Percentiles rank a stretch among this genome's conserved stretches.
phyloP scores from a whole-genome alignment of 2,888 invertebrate species.

The Creontiades dilutus region DNA sequence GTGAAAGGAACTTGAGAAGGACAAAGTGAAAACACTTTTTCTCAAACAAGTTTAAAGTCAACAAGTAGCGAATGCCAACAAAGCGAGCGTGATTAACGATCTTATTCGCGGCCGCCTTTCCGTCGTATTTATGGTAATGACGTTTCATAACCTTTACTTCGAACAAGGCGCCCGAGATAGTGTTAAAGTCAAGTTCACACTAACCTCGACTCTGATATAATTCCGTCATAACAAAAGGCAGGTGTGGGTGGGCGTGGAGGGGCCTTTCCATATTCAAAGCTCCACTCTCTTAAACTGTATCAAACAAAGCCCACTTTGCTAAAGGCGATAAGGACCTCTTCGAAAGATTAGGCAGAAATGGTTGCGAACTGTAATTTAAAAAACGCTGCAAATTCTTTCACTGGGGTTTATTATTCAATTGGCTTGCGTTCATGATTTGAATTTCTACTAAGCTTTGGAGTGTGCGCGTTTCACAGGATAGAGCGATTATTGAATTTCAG shows the following conservation, averaged over 20 bases:
- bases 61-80: conserved; percentile 1
- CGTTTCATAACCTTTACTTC: conserved; percentile 25
- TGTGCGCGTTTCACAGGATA: too few relatives aligned
- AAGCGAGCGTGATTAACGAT: conserved; percentile 1
- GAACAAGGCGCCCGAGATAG: conserved; percentile 22
- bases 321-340: neutral
- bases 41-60: neutral
- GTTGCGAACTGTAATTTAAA: too few relatives aligned
- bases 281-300: neutral
- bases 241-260: conserved; percentile 21
- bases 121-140: conserved; percentile 6
- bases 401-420: too few relatives aligned
- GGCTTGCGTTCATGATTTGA: too few relatives aligned
- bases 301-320: neutral
- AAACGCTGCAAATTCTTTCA: too few relatives aligned
- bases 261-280: neutral
- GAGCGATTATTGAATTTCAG: too few relatives aligned
- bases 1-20: neutral
- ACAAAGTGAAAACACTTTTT: neutral
- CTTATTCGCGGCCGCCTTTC: neutral
- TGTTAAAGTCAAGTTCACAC: conserved; percentile 44
- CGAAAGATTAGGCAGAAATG: too few relatives aligned
- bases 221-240: conserved; percentile 48
- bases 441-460: too few relatives aligned
- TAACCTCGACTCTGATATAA: conserved; percentile 8